Conservation (phyloP, 2,888 invertebrate genomes). For the Microchrysa polita region DNA sequence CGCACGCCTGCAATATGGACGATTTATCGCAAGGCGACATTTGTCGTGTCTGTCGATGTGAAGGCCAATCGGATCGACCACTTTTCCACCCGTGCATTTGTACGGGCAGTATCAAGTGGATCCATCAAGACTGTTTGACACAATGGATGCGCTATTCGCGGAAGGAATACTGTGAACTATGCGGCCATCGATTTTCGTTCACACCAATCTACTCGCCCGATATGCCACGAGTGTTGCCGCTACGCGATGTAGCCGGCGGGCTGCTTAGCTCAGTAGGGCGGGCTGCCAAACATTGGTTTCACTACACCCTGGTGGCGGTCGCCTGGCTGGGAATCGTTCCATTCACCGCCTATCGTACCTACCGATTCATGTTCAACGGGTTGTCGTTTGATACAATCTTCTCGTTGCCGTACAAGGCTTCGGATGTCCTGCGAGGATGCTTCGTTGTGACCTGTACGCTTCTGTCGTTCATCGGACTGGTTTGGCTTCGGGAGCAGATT, state of each 20-base stretch:
- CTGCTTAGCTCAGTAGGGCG: constrained; percentile 87
- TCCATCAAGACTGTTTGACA: constrained; percentile 97
- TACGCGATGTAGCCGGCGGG: constrained; percentile 92
- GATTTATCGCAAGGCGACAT: constrained; percentile 77
- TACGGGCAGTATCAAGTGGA: constrained; percentile 98
- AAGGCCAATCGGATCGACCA: constrained; percentile 90
- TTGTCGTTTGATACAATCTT: constrained; percentile 83
- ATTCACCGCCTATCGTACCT: constrained; percentile 94
- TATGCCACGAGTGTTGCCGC: constrained; percentile 97
- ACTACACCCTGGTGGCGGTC: constrained; percentile 94
- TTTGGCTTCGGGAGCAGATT: constrained; percentile 98
- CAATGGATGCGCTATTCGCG: constrained; percentile 99
- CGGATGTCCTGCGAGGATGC: constrained; percentile 95
- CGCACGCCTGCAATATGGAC: constrained; percentile 57
- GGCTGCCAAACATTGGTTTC: constrained; percentile 96
- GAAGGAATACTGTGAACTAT: constrained; percentile 98
- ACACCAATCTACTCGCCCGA: constrained; percentile 99
- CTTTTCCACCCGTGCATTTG: constrained; percentile 99
- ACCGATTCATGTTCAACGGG: constrained; percentile 91
- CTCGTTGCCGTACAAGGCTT: constrained; percentile 88
- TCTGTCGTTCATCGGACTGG: constrained; percentile 94
- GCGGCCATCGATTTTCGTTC: constrained; percentile 97
- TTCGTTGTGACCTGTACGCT: constrained; percentile 97
- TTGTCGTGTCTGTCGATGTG: constrained; percentile 97
- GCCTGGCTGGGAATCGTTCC: constrained; percentile 99